These are phyloP conservation scores for Nansenia antarctica DNA, from an alignment of 2,113 vertebrate species.

Conservation along the genomic window DNA sequence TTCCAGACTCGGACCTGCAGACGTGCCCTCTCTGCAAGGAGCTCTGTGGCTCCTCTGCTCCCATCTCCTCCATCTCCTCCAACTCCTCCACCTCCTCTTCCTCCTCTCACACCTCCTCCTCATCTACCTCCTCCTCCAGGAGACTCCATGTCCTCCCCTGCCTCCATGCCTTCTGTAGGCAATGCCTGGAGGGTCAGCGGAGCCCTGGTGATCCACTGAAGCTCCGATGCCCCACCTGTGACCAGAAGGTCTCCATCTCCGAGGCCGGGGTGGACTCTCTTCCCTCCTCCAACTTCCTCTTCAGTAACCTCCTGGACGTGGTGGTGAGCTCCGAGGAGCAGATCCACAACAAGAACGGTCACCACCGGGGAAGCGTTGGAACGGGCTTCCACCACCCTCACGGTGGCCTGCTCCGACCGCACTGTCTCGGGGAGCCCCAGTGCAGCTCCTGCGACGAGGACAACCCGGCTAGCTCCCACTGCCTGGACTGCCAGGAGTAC, in stretches of 20 bases:
- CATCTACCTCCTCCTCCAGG: conserved; percentile 71
- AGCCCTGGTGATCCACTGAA: conserved; percentile 82
- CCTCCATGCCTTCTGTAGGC: conserved; percentile 91
- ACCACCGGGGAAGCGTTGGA: conserved; percentile 59
- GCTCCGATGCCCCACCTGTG: conserved; percentile 88
- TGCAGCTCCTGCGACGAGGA: conserved; percentile 91
- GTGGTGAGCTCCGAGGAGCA: conserved; percentile 84
- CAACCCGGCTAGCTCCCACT: conserved; percentile 86
- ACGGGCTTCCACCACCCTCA: conserved; percentile 66
- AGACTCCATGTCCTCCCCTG: conserved; percentile 90
- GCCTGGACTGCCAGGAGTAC: conserved; percentile 92
- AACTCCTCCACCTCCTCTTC: conserved; percentile 88
- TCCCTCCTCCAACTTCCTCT: conserved; percentile 90
- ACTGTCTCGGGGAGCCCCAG: conserved; percentile 76
- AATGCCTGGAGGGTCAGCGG: conserved; percentile 88
- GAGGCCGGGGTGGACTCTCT: conserved; percentile 89
- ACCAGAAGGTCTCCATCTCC: conserved; percentile 88
- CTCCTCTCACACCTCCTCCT: conserved; percentile 81
- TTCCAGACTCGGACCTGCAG: conserved; percentile 90
- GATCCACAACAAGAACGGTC: conserved; percentile 72
- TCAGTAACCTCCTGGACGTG: conserved; percentile 91
- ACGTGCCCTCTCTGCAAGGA: conserved; percentile 91
- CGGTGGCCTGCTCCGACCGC: conserved; percentile 69
- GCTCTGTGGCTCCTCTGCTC: conserved; percentile 88
- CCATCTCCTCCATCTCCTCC: conserved; percentile 87